Conservation (phyloP, 1,140 invertebrate genomes). For the Augochlora pura region DNA sequence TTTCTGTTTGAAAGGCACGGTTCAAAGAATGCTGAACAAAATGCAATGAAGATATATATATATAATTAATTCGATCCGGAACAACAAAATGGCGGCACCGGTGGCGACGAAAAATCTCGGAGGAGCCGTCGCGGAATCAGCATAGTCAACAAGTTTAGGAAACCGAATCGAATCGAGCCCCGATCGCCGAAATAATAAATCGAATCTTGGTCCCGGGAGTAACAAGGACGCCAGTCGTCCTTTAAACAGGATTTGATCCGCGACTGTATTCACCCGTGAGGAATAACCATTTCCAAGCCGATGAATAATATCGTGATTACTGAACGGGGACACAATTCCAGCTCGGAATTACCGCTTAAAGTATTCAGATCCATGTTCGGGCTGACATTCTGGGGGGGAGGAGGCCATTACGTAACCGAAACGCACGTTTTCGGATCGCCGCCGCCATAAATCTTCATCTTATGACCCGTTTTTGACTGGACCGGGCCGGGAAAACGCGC, state of each 20-base stretch:
- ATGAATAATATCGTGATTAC: constrained; percentile 19
- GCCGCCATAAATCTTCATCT: not conserved
- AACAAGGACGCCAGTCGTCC: not conserved
- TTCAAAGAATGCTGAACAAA: too few species aligned
- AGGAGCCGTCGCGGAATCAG: too few species aligned
- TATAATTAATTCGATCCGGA: too few species aligned
- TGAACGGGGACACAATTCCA: constrained; percentile 14
- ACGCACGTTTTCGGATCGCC: not conserved
- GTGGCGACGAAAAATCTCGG: too few species aligned
- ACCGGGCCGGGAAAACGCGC: not conserved
- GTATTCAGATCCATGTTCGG: constrained; percentile 25
- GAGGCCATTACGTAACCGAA: not conserved
- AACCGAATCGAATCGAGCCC: too few species aligned
- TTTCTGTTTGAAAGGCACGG: too few species aligned
- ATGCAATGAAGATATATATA: too few species aligned
- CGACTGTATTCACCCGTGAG: not conserved
- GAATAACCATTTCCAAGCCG: not conserved
- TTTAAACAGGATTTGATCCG: not conserved
- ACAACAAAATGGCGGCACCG: too few species aligned
- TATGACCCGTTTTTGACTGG: not conserved
- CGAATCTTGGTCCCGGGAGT: not conserved
- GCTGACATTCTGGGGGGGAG: not conserved
- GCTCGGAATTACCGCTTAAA: constrained; percentile 28
- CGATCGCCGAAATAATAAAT: not conserved
- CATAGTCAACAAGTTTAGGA: too few species aligned